Evolutionary conservation across 2,113 vertebrate genomes (phyloP).

Genomic region (Actenoides lindsayi): DNA sequence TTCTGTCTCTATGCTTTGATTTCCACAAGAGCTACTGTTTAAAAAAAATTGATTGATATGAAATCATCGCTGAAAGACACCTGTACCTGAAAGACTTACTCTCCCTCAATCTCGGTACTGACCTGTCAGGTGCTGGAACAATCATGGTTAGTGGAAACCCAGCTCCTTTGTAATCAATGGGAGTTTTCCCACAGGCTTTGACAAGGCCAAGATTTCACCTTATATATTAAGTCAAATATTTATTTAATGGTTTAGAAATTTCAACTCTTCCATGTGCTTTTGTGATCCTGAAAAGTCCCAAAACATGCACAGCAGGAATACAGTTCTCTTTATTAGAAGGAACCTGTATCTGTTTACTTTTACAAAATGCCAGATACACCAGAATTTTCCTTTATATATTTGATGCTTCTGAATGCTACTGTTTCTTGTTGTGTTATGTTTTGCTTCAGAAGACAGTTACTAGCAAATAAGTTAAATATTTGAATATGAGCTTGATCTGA

Average conservation of each 20-base stretch:
- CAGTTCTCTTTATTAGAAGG: not conserved
- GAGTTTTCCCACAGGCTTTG: not conserved
- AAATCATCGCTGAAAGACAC: not conserved
- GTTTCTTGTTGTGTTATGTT: not conserved
- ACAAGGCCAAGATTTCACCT: not conserved
- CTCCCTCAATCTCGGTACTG: not conserved
- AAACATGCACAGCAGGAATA: not conserved
- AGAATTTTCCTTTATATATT: not conserved
- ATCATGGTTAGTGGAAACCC: not conserved
- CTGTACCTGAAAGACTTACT: not conserved
- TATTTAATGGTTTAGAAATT: not conserved
- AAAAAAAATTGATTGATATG: not conserved
- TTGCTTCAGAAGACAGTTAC: not conserved
- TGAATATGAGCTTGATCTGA: not conserved
- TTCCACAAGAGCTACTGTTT: not conserved
- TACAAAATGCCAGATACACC: not conserved
- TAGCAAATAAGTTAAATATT: not conserved
- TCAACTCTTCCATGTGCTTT: not conserved
- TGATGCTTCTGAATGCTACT: not conserved
- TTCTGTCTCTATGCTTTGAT: not conserved
- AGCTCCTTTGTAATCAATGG: not conserved
- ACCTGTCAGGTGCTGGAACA: not conserved
- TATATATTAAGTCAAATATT: not conserved
- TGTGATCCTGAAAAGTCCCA: not conserved
- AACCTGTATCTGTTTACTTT: not conserved